phyloP scores from a whole-genome alignment of 2,797 vertebrate species.

The Natrix natrix region DNA sequence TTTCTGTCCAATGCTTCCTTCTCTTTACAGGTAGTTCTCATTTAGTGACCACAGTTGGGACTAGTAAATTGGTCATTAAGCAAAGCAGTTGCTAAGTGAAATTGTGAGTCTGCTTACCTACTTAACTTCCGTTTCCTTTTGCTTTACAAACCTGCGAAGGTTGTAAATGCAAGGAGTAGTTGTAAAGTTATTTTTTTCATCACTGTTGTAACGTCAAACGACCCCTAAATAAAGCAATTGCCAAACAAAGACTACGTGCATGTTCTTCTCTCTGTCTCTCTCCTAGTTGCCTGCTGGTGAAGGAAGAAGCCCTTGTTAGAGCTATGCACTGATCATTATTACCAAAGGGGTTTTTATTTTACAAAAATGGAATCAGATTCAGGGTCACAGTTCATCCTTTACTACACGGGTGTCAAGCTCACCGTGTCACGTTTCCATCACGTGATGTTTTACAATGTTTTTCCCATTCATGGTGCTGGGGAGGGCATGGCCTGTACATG shows the following conservation, averaged over 20 bases:
- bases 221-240: background rate
- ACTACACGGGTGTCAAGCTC: too few species aligned
- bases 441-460: too few species aligned
- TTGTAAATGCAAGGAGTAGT: background rate
- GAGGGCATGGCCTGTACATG: too few species aligned
- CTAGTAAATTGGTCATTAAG: background rate
- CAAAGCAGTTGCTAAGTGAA: background rate
- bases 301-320: background rate
- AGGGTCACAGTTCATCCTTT: background rate
- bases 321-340: background rate
- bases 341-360: background rate
- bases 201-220: background rate
- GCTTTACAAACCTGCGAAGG: background rate
- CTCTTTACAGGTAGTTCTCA: background rate
- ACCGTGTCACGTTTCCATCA: too few species aligned
- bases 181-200: background rate
- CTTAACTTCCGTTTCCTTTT: background rate
- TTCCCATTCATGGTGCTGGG: too few species aligned
- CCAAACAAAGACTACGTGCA: background rate
- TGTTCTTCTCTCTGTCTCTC: background rate
- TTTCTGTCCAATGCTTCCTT: background rate
- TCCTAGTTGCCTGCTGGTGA: background rate
- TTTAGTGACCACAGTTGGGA: background rate
- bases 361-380: background rate
- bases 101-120: background rate